phyloP scores from a whole-genome alignment of 2,113 vertebrate genomes.

The Dromiciops gliroides region DNA sequence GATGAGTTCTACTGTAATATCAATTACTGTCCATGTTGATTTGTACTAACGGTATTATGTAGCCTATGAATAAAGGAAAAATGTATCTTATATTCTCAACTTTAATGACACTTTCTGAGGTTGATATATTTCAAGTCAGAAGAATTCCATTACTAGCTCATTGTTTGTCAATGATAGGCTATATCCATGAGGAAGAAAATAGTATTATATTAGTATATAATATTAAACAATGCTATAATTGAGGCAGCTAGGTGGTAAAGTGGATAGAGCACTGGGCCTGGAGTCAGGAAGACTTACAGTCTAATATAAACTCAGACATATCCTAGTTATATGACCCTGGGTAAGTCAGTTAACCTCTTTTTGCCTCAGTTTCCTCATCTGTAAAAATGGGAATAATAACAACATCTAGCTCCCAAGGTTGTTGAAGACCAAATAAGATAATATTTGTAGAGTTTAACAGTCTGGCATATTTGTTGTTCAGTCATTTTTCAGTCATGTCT shows the following conservation, averaged over 20 bases:
- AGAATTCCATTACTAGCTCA: not conserved
- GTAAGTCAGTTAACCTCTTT: no score
- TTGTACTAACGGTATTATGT: not conserved
- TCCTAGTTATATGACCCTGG: no score
- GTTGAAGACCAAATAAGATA: not conserved
- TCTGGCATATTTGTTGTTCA: not conserved
- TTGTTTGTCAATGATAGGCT: not conserved
- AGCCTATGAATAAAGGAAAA: conserved; percentile 1
- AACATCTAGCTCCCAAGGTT: not conserved
- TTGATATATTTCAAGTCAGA: conserved; percentile 4
- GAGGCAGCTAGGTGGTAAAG: not conserved
- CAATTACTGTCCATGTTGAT: conserved; percentile 33
- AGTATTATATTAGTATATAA: not conserved
- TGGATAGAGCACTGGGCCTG: not conserved
- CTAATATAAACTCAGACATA: no score
- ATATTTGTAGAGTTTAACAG: not conserved
- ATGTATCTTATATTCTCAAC: not conserved
- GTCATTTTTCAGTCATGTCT: not conserved
- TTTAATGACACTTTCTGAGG: conserved; percentile 42
- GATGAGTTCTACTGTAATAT: not conserved
- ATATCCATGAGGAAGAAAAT: not conserved
- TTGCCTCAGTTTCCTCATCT: not conserved
- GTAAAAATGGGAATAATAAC: not conserved
- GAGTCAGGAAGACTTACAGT: not conserved
- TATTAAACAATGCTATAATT: not conserved